phyloP scores from a whole-genome alignment of 2,888 invertebrate genomes.

The Morpho deidamia region DNA sequence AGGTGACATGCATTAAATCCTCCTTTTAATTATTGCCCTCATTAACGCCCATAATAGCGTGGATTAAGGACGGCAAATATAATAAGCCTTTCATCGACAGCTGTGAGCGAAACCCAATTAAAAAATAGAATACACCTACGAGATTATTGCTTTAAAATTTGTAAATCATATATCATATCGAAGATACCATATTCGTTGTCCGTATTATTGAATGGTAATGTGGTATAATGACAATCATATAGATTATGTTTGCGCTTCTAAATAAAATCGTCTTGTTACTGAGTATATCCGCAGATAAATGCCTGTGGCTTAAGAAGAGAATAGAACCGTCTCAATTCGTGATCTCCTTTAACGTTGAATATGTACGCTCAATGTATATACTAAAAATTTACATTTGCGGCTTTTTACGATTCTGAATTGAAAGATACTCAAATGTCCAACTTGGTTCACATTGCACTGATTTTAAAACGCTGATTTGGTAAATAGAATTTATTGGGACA shows the following conservation, averaged over 20 bases:
- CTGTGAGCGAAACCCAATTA: too few species aligned
- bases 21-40: too few species aligned
- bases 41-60: too few species aligned
- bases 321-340: neutral
- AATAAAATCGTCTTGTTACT: slow-evolving; percentile 13
- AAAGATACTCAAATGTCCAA: slow-evolving; percentile 3
- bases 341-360: slow-evolving; percentile 9
- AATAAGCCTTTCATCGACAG: too few species aligned
- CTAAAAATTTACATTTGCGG: slow-evolving; percentile 4
- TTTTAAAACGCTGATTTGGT: slow-evolving; percentile 12
- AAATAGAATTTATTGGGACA: slow-evolving; percentile 12
- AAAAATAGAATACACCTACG: too few species aligned
- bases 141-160: too few species aligned
- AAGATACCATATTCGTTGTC: neutral
- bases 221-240: neutral
- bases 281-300: neutral
- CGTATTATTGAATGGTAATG: slow-evolving; percentile 4
- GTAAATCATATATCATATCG: too few species aligned
- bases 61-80: too few species aligned
- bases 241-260: slow-evolving; percentile 21
- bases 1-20: too few species aligned
- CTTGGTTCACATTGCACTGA: slow-evolving; percentile 1
- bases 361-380: neutral
- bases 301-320: neutral
- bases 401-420: slow-evolving; percentile 8